Base-by-base conservation (phyloP, 1,140 invertebrate species). In the Parasteatoda tepidariorum region DNA sequence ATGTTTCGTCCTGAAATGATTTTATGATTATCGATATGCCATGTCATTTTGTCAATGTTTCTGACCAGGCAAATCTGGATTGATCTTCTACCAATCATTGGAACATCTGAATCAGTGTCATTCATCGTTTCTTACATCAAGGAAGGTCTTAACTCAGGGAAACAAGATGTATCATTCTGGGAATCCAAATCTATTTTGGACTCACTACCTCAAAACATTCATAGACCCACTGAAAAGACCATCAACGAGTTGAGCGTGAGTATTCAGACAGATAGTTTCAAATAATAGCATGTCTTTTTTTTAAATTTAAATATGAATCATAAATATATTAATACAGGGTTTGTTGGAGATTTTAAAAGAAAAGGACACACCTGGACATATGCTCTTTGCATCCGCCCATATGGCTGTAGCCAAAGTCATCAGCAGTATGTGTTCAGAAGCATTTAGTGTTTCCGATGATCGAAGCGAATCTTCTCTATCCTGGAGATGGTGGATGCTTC, bases 141-240 rank as follows among this genome's bases (percentile, higher is more conserved):
- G 22, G 18, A 61, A 26, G 24, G 85, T 34, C n/a, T 15, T 13
- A 59, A 22, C n/a, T 3, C 26, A 78, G 26, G 15, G 26, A 59
- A 9, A 9, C 7, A 48, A 22, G n/a, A 28, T 11, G 0, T 85
- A 7, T 61, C 38, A 2, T 38, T 74, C 28, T 85, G 18, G 24
- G 85, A 85, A 57, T 64, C 67, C 61, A 85, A 85, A 55, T 57
- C 85, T 67, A 48, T 85, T 26, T 11, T 85, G 3, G 85, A 85
- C 48, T 79, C 85, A 41, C 54, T 85, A 28, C 85, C 85, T 9
- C 24, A 74, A 38, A 85, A 85, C 55, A 28, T 85, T 18, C 57
- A 66, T 57, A 38, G 62, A 75, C 33, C 67, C 55, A 31, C 26
- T 54, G 59, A 34, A 66, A 15, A 28, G 33, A 70, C 18, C 67